These are phyloP conservation scores for Anseranas semipalmata DNA, from an alignment of 2,113 vertebrate genomes.

Conservation along the genomic window DNA sequence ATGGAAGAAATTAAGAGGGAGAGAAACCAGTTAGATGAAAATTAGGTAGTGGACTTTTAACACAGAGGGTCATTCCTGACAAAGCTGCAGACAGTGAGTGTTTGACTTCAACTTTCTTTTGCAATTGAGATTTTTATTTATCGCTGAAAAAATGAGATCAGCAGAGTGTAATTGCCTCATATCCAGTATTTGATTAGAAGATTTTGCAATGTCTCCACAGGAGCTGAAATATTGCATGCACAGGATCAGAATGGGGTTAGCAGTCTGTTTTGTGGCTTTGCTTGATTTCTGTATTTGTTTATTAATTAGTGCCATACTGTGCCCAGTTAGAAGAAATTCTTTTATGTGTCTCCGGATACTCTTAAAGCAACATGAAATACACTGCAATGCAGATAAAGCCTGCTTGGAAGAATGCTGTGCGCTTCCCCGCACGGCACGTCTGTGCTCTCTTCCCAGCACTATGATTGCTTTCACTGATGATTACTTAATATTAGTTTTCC, in stretches of 20 bases:
- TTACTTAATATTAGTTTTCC: not conserved
- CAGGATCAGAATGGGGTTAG: not conserved
- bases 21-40: not conserved
- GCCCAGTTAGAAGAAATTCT: not conserved
- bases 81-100: not conserved
- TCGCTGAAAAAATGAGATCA: not conserved
- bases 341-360: constrained; percentile 64
- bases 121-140: not conserved
- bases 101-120: not conserved
- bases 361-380: constrained; percentile 80
- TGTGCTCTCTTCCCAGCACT: not conserved
- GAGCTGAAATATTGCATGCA: not conserved
- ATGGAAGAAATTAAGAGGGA: not conserved
- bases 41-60: not conserved
- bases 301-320: not conserved
- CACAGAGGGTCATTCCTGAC: not conserved
- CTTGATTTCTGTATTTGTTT: not conserved
- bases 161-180: not conserved
- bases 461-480: not conserved
- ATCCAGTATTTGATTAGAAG: not conserved
- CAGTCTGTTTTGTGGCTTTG: not conserved
- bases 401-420: constrained; percentile 80
- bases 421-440: constrained; percentile 75
- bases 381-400: constrained; percentile 75
- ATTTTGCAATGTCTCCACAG: not conserved